Evolutionary conservation across 2,888 invertebrate species (phyloP), one percentile per base, ranked within the genome.

Genomic region (Cephonodes hylas): DNA sequence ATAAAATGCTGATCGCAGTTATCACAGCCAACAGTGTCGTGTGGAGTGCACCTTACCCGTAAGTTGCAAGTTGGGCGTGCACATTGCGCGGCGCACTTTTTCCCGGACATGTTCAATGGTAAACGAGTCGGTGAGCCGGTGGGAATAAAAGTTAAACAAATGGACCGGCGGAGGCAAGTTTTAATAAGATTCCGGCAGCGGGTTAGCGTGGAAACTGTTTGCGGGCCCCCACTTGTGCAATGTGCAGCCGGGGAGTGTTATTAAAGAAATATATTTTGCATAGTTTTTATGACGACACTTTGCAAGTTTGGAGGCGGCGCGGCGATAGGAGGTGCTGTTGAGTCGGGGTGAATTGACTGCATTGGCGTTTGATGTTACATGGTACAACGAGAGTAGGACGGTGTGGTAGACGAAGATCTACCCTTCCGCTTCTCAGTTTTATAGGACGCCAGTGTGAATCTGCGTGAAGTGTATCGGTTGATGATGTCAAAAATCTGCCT

Each of bases 61-160:
- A n/a, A 61, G 45, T 61, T 61, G 58, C 38, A 61, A 61, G 23
- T 58, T 45, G 13, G 46, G n/a, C 27, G 25, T 22, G n/a, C 25
- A 58, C 15, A 38, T n/a, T 59, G 31, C 22, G 20, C 31, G 46
- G n/a, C n/a, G n/a, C n/a, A 58, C 64, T 64, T 72, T 69, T 65
- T 61, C 63, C 67, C 59, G 68, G 65, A 66, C 65, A 69, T 69
- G 71, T 70, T 71, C 66, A 67, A 67, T 65, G 42, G 31, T 22
- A 18, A 56, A 34, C 63, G 63, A 63, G 66, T 64, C 63, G 42
- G 66, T 71, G 61, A 67, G 56, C 34, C 42, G 15, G 48, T 65
- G 69, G 73, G 75, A 76, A 76, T 79, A 79, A 77, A 79, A 78
- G 79, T 79, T 75, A 74, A 79, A 76, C 79, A 79, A 78, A 75